A percentile compares a stretch with the other conserved stretches of the same genome.
phyloP scores from a whole-genome alignment of 2,113 vertebrate species.

The Dunckerocampus dactyliophorus region DNA sequence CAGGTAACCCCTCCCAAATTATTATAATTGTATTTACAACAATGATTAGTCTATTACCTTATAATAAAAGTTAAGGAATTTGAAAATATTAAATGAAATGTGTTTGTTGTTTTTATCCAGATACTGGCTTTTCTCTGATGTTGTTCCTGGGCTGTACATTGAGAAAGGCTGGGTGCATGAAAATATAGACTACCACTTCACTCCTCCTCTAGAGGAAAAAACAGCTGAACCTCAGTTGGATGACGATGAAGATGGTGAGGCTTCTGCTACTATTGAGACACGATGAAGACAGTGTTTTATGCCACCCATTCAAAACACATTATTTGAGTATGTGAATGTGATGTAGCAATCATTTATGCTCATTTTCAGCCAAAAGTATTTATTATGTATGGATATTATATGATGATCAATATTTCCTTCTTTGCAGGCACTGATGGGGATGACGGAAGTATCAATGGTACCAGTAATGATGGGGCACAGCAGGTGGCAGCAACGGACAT shows the following conservation, averaged over 20 bases:
- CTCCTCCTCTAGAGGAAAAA: constrained; percentile 73
- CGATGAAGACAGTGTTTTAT: constrained; percentile 28
- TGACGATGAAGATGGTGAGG: constrained; percentile 57
- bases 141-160: constrained; percentile 91
- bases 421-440: constrained; percentile 69
- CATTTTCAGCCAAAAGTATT: neutral
- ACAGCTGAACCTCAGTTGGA: constrained; percentile 61
- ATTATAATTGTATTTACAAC: neutral
- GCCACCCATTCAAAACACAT: neutral
- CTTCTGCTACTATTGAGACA: constrained; percentile 18
- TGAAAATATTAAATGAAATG: neutral
- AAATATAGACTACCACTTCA: constrained; percentile 87
- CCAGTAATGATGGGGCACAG: constrained; percentile 63
- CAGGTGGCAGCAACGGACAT: constrained; percentile 55
- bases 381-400: neutral
- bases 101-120: constrained; percentile 59
- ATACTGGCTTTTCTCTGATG: constrained; percentile 97
- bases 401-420: neutral
- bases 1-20: constrained; percentile 66
- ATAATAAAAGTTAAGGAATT: neutral
- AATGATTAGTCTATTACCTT: neutral
- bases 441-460: constrained; percentile 66
- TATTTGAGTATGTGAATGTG: neutral
- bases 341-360: neutral
- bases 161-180: constrained; percentile 98